These are phyloP conservation scores for Hemiscyllium ocellatum DNA, from an alignment of 2,113 vertebrate species.

Conservation along the genomic window DNA sequence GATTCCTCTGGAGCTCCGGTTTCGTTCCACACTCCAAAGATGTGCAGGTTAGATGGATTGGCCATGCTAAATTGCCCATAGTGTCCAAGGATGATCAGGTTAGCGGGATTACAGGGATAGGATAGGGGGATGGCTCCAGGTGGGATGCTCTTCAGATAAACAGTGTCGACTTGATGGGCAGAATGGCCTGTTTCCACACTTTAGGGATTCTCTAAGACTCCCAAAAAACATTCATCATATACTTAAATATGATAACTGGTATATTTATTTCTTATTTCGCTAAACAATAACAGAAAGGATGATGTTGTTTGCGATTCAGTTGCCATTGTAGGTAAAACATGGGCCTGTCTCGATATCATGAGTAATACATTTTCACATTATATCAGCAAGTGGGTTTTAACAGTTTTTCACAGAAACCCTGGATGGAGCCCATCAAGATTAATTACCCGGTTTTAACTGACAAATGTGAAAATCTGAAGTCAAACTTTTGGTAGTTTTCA, in stretches of 20 bases:
- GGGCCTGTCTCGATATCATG: background rate
- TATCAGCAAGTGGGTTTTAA: background rate
- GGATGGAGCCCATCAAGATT: background rate
- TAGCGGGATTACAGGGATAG: too few relatives aligned
- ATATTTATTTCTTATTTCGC: background rate
- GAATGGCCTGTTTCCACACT: too few relatives aligned
- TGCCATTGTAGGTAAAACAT: background rate
- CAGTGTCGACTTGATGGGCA: too few relatives aligned
- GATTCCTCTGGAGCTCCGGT: too few relatives aligned
- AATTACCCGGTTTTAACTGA: background rate
- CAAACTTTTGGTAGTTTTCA: constrained; percentile 14
- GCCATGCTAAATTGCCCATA: too few relatives aligned
- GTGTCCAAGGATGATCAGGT: too few relatives aligned
- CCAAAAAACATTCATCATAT: background rate
- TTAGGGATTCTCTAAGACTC: background rate
- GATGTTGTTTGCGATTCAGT: background rate
- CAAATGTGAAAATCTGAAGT: background rate
- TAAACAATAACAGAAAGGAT: background rate
- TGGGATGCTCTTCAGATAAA: too few relatives aligned
- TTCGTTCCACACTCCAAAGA: too few relatives aligned
- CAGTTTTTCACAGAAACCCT: background rate
- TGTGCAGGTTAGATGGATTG: too few relatives aligned
- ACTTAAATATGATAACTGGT: background rate
- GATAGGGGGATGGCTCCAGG: too few relatives aligned
- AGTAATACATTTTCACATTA: background rate